These are phyloP conservation scores for Aethina tumida DNA, from an alignment of 1,140 invertebrate genomes.

Conservation along the genomic window DNA sequence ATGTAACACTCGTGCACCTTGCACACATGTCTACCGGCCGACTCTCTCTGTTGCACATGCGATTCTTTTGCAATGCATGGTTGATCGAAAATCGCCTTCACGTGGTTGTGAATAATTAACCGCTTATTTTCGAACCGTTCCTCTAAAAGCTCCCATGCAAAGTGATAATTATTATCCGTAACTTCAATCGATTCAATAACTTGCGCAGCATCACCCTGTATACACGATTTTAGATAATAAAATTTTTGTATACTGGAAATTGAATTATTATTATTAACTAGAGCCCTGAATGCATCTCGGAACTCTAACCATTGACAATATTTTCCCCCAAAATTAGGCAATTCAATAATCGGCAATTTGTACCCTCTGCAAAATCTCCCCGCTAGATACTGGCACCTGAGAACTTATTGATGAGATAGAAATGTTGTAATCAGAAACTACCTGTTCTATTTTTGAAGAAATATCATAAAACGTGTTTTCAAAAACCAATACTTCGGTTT, in stretches of 20 bases:
- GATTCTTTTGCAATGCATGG: slow-evolving; percentile 9
- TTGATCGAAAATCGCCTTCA: slow-evolving; percentile 9
- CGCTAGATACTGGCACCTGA: too few species aligned
- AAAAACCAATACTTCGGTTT: too few species aligned
- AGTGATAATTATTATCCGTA: slow-evolving; percentile 11
- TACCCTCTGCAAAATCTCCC: too few species aligned
- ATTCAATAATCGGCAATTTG: background rate
- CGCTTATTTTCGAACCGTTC: slow-evolving; percentile 16
- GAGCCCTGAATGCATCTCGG: slow-evolving; percentile 20
- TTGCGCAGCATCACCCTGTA: slow-evolving; percentile 11
- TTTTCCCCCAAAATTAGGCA: slow-evolving; percentile 15
- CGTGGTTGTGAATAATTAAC: slow-evolving; percentile 13
- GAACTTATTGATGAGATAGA: too few species aligned
- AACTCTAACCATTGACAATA: slow-evolving; percentile 22
- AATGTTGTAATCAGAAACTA: too few species aligned
- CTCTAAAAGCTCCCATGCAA: slow-evolving; percentile 11
- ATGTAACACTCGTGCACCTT: too few species aligned
- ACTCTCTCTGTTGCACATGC: background rate
- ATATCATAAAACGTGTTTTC: too few species aligned
- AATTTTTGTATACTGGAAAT: slow-evolving; percentile 18
- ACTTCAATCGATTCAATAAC: slow-evolving; percentile 12
- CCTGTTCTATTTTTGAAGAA: too few species aligned
- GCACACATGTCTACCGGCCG: too few species aligned
- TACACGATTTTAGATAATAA: slow-evolving; percentile 17
- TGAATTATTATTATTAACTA: slow-evolving; percentile 20